phyloP scores from a whole-genome alignment of 1,140 invertebrate species.

The Drosophila nasuta region DNA sequence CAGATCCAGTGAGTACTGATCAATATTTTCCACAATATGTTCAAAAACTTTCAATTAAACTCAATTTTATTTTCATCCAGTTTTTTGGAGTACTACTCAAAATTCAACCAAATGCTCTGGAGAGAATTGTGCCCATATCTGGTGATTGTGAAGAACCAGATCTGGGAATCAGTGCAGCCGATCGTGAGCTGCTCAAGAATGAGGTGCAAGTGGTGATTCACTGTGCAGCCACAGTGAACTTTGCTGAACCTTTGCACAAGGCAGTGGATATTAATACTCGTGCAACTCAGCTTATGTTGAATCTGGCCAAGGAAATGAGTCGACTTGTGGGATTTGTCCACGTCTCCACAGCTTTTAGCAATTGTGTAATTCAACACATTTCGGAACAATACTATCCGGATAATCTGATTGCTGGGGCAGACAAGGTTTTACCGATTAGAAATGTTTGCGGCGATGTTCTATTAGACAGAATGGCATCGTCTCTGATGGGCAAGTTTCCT shows the following conservation, averaged over 20 bases:
- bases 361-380: constrained; percentile 87
- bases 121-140: constrained; percentile 82
- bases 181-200: constrained; percentile 75
- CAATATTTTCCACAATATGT: background rate
- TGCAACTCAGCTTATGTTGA: constrained; percentile 86
- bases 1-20: constrained; percentile 75
- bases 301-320: constrained; percentile 88
- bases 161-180: constrained; percentile 88
- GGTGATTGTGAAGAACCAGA: constrained; percentile 87
- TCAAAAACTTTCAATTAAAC: background rate
- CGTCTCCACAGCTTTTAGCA: constrained; percentile 90
- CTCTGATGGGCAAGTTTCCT: constrained; percentile 89
- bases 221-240: constrained; percentile 92
- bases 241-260: constrained; percentile 91
- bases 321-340: constrained; percentile 89
- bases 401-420: constrained; percentile 86
- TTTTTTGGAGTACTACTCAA: constrained; percentile 42
- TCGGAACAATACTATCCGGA: constrained; percentile 91
- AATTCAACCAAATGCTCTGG: constrained; percentile 31
- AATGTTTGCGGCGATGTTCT: constrained; percentile 85
- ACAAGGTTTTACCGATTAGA: constrained; percentile 87
- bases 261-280: constrained; percentile 87
- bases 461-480: constrained; percentile 88
- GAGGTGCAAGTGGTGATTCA: constrained; percentile 91
- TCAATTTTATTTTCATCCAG: constrained; percentile 6